Conservation (phyloP, 1,140 invertebrate species). For the Formica exsecta region DNA sequence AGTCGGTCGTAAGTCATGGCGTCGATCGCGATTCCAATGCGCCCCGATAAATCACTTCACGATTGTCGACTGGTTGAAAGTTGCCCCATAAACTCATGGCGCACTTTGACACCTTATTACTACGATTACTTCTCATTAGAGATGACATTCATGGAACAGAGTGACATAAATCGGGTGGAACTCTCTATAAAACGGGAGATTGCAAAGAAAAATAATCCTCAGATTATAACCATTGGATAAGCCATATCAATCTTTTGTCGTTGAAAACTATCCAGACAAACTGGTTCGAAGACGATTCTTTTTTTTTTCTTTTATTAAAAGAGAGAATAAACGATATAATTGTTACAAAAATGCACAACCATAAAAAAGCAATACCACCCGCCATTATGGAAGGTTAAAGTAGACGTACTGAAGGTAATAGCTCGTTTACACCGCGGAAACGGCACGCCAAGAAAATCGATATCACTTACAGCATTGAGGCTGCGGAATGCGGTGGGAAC, state of each 20-base stretch:
- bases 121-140: conserved; percentile 29
- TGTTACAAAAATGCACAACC: conserved; percentile 17
- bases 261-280: neutral
- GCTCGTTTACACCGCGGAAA: conserved; percentile 59
- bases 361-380: conserved; percentile 47
- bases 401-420: conserved; percentile 69
- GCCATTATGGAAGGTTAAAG: conserved; percentile 63
- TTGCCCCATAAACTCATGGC: conserved; percentile 36
- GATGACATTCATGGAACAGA: neutral
- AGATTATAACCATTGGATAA: neutral
- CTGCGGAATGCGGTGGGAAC: conserved; percentile 60
- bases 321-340: neutral
- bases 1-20: conserved; percentile 58
- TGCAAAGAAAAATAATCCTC: neutral
- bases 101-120: conserved; percentile 43
- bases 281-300: neutral
- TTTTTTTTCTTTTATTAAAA: neutral
- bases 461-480: conserved; percentile 64
- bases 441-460: conserved; percentile 65
- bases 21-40: conserved; percentile 50
- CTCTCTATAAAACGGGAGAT: neutral
- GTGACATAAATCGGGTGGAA: neutral
- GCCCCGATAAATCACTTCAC: conserved; percentile 49
- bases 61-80: conserved; percentile 27
- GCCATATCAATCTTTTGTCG: neutral